Evolutionary conservation across 2,888 invertebrate species (phyloP).

Genomic region (Colostygia pectinataria): DNA sequence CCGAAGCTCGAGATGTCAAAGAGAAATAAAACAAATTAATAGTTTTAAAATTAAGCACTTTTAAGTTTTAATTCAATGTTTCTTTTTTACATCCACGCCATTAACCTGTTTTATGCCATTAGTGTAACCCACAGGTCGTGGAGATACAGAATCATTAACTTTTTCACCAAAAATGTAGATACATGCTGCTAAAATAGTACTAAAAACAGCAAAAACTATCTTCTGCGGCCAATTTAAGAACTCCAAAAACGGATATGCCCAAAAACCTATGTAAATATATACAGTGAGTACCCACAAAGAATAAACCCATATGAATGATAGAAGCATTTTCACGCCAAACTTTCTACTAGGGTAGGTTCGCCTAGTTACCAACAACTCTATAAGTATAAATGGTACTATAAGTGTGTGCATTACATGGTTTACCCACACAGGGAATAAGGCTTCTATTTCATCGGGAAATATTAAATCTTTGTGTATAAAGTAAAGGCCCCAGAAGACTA

Average conservation of each 20-base stretch:
- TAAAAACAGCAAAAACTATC: slow-evolving; percentile 85
- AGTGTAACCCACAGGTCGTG: slow-evolving; percentile 51
- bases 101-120: no score
- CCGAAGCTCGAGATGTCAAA: no score
- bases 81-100: slow-evolving; percentile 40
- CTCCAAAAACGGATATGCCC: slow-evolving; percentile 95
- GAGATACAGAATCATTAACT: slow-evolving; percentile 86
- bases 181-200: slow-evolving; percentile 79
- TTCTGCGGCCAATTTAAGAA: slow-evolving; percentile 87
- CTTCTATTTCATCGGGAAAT: slow-evolving; percentile 90
- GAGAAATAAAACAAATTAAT: slow-evolving; percentile 9
- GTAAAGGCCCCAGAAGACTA: slow-evolving; percentile 94
- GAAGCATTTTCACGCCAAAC: slow-evolving; percentile 82
- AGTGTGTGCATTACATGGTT: slow-evolving; percentile 95
- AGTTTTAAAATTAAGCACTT: not conserved
- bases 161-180: slow-evolving; percentile 89
- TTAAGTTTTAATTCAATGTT: slow-evolving; percentile 23
- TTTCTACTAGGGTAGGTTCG: slow-evolving; percentile 88
- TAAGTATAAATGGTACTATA: slow-evolving; percentile 88
- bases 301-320: slow-evolving; percentile 85
- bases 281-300: slow-evolving; percentile 88
- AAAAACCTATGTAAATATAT: slow-evolving; percentile 86
- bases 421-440: slow-evolving; percentile 92
- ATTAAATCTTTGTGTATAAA: slow-evolving; percentile 93
- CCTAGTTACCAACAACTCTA: slow-evolving; percentile 88